A percentile compares a stretch with the other conserved stretches of the same genome.
Evolutionary conservation across 2,888 invertebrate genomes (phyloP).

Genomic region (Adela reaumurella): DNA sequence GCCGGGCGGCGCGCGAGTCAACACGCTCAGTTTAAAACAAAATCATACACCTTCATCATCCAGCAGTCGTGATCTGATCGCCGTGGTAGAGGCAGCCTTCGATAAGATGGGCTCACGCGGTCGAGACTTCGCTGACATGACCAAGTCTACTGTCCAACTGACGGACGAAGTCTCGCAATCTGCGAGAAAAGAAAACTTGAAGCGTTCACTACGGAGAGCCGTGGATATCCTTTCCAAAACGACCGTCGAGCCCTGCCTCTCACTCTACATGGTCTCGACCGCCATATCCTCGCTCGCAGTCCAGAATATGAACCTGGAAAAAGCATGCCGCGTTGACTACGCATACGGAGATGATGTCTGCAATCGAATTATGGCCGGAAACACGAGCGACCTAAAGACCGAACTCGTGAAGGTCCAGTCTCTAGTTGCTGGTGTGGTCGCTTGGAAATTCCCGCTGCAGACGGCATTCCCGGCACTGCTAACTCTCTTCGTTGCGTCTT

Average conservation of each 20-base stretch:
- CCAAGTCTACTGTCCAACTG: constrained; percentile 34
- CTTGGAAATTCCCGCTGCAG: constrained; percentile 58
- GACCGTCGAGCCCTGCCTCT: constrained; percentile 65
- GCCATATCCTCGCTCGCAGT: constrained; percentile 61
- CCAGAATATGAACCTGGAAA: constrained; percentile 56
- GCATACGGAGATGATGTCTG: constrained; percentile 50
- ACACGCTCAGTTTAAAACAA: too few species aligned
- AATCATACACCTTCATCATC: too few species aligned
- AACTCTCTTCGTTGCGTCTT: constrained; percentile 58
- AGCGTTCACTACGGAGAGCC: constrained; percentile 30
- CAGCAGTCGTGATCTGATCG: too few species aligned
- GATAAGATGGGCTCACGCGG: background rate
- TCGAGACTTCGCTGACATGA: constrained; percentile 27
- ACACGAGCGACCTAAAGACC: constrained; percentile 37
- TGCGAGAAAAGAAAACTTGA: constrained; percentile 27
- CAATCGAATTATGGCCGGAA: constrained; percentile 31
- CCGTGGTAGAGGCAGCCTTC: too few species aligned
- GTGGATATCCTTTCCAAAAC: constrained; percentile 32
- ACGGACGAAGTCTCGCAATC: constrained; percentile 25
- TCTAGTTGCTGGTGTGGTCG: constrained; percentile 48
- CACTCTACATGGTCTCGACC: constrained; percentile 62
- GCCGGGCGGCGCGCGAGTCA: too few species aligned
- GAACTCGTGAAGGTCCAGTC: constrained; percentile 42
- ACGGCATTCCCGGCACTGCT: constrained; percentile 56
- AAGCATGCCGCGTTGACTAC: constrained; percentile 54